A percentile compares a stretch with the other conserved stretches of the same genome.
phyloP scores from a whole-genome alignment of 2,113 vertebrate genomes.

The Eptesicus fuscus region DNA sequence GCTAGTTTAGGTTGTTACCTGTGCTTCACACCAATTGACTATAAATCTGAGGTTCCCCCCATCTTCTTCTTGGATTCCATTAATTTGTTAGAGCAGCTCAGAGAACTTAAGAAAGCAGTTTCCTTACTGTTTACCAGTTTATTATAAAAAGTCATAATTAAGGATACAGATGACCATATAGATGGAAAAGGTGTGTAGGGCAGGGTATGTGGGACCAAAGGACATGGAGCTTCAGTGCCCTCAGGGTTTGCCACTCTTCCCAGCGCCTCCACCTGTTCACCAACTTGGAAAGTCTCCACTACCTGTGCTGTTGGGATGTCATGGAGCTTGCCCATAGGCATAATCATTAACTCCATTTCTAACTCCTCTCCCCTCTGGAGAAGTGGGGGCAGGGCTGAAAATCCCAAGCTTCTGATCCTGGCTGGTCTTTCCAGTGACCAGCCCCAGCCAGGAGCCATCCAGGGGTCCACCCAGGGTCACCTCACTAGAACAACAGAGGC shows the following conservation, averaged over 20 bases:
- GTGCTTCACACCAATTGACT: background rate
- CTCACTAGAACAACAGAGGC: background rate
- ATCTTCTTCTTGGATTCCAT: background rate
- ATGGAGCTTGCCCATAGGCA: background rate
- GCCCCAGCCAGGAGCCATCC: background rate
- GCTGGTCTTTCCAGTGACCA: background rate
- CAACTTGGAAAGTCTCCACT: background rate
- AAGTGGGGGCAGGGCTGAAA: background rate
- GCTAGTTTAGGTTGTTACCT: background rate
- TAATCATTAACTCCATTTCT: no score
- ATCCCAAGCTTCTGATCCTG: background rate
- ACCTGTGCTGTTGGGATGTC: background rate
- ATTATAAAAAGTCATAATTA: background rate
- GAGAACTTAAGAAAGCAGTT: background rate
- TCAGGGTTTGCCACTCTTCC: background rate
- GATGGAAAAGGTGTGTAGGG: background rate
- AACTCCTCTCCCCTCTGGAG: background rate
- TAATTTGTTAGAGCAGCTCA: background rate
- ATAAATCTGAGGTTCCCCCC: background rate
- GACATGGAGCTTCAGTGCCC: background rate
- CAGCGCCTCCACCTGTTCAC: background rate
- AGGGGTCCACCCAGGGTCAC: background rate
- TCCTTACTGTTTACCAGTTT: background rate
- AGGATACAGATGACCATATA: background rate
- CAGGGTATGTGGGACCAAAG: background rate